These are phyloP conservation scores for Nephrocerus scutellatus DNA, from an alignment of 2,888 invertebrate genomes.

Conservation along the genomic window DNA sequence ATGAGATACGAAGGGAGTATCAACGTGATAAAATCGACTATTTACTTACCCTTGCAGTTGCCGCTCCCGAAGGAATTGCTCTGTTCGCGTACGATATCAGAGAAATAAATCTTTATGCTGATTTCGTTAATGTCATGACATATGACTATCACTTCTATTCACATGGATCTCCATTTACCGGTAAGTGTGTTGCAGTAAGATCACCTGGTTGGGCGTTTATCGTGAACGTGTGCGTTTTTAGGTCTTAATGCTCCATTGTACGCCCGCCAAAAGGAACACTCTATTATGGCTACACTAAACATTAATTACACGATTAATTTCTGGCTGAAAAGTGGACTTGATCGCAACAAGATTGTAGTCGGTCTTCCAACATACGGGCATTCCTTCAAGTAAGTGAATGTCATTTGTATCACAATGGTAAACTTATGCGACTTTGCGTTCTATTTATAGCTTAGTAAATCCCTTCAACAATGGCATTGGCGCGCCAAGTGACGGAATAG, in stretches of 20 bases:
- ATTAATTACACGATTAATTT: slow-evolving; percentile 74
- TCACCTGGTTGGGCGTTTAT: no score
- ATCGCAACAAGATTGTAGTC: slow-evolving; percentile 67
- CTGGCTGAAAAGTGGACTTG: slow-evolving; percentile 70
- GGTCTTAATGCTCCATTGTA: slow-evolving; percentile 78
- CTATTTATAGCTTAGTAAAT: slow-evolving; percentile 55
- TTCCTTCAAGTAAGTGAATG: slow-evolving; percentile 55
- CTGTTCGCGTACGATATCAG: slow-evolving; percentile 71
- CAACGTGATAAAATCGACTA: slow-evolving; percentile 54
- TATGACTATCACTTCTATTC: slow-evolving; percentile 83
- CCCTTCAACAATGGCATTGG: slow-evolving; percentile 58
- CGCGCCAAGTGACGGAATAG: slow-evolving; percentile 65
- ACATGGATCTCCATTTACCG: slow-evolving; percentile 70
- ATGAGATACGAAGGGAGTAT: slow-evolving; percentile 65
- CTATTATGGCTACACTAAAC: slow-evolving; percentile 65
- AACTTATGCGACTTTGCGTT: slow-evolving; percentile 12
- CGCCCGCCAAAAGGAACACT: slow-evolving; percentile 53
- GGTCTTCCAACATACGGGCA: slow-evolving; percentile 87
- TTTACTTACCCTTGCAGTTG: slow-evolving; percentile 69
- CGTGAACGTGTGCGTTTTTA: slow-evolving; percentile 11
- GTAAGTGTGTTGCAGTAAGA: no score
- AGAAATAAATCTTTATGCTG: slow-evolving; percentile 71
- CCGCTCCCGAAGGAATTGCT: slow-evolving; percentile 68
- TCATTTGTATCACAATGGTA: background rate
- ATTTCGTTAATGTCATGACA: slow-evolving; percentile 84